Conservation (phyloP, 2,888 invertebrate species). For the Tuta absoluta region DNA sequence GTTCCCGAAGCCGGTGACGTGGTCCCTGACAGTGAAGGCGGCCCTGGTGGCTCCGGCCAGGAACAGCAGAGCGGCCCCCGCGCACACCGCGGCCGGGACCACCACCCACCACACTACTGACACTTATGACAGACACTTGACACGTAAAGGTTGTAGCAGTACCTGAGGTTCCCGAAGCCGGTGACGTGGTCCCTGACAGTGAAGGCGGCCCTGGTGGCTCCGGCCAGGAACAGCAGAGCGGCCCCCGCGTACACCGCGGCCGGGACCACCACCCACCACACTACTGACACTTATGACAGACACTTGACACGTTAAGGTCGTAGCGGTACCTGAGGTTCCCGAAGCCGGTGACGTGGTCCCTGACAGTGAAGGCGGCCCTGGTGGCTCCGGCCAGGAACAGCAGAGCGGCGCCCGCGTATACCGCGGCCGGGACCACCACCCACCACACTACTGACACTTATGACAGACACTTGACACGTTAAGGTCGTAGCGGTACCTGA, state of each 20-base stretch:
- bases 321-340: slow-evolving; percentile 93
- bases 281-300: too few relatives aligned
- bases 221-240: slow-evolving; percentile 90
- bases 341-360: slow-evolving; percentile 94
- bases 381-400: slow-evolving; percentile 92
- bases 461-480: too few relatives aligned
- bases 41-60: slow-evolving; percentile 94
- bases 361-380: slow-evolving; percentile 93
- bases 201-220: slow-evolving; percentile 94
- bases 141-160: slow-evolving; percentile 82
- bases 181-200: slow-evolving; percentile 94
- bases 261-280: slow-evolving; percentile 93
- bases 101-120: slow-evolving; percentile 93
- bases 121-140: slow-evolving; percentile 96
- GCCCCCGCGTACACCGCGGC: slow-evolving; percentile 89
- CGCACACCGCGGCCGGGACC: slow-evolving; percentile 91
- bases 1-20: slow-evolving; percentile 92
- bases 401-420: slow-evolving; percentile 89
- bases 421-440: slow-evolving; percentile 92
- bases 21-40: slow-evolving; percentile 94
- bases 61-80: slow-evolving; percentile 88
- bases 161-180: slow-evolving; percentile 91
- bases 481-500: too few relatives aligned
- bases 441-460: too few relatives aligned
- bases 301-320: slow-evolving; percentile 77